phyloP scores from a whole-genome alignment of 2,113 vertebrate species.

The Tricholaema leucomelas region DNA sequence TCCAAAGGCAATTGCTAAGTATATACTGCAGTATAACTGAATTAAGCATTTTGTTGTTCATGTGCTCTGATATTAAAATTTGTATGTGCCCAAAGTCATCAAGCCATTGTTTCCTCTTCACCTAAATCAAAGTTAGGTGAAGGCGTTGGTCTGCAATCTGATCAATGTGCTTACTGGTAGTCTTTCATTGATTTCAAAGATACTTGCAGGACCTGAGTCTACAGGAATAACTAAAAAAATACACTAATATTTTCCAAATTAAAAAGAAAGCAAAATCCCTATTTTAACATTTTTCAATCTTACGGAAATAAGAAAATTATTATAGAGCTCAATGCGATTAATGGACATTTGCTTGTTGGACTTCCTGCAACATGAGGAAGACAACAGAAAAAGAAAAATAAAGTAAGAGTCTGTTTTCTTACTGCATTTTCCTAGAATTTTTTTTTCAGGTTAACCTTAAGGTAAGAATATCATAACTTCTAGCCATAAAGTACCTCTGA shows the following conservation, averaged over 20 bases:
- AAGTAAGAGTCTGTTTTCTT: background rate
- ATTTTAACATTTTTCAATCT: background rate
- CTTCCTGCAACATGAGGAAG: background rate
- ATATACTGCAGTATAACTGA: background rate
- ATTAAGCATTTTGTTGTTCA: background rate
- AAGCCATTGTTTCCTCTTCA: background rate
- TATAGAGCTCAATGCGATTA: background rate
- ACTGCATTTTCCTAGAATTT: background rate
- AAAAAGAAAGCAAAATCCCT: background rate
- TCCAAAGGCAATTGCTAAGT: background rate
- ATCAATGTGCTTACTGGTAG: background rate
- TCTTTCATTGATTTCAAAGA: background rate
- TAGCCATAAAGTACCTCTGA: background rate
- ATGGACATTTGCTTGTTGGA: background rate
- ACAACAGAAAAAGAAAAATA: background rate
- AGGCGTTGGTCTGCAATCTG: background rate
- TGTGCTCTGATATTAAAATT: background rate
- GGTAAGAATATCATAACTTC: background rate
- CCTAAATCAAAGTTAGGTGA: background rate
- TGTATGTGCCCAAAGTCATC: background rate
- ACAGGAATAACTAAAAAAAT: background rate
- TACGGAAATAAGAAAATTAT: fast-evolving
- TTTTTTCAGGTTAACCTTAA: background rate
- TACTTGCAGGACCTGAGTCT: background rate
- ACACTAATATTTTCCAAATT: background rate